Evolutionary conservation across 1,140 invertebrate genomes (phyloP).

Genomic region (Popillia japonica): DNA sequence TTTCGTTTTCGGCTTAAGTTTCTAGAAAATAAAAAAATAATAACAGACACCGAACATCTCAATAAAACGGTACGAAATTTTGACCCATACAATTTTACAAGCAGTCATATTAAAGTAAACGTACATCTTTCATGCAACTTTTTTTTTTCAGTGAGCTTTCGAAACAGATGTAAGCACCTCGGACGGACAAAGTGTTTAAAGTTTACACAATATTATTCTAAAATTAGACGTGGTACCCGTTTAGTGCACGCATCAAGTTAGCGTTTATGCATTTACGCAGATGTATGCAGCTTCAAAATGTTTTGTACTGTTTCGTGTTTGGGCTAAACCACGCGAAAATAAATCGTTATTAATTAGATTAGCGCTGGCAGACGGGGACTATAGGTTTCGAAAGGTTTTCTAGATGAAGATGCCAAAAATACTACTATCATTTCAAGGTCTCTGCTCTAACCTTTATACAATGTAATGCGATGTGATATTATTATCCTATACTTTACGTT

Average conservation of each 20-base stretch:
- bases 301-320: neutral
- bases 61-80: neutral
- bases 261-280: neutral
- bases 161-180: neutral
- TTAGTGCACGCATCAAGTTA: neutral
- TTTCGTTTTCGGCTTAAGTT: neutral
- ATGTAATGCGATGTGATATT: no score
- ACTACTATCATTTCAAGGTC: neutral
- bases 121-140: neutral
- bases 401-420: constrained; percentile 5
- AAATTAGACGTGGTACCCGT: neutral
- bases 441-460: neutral
- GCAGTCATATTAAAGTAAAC: no score
- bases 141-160: neutral
- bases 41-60: neutral
- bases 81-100: neutral
- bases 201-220: constrained; percentile 25
- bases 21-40: constrained; percentile 15
- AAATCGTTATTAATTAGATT: neutral
- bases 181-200: constrained; percentile 3
- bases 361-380: neutral
- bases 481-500: no score
- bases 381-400: neutral
- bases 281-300: neutral
- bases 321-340: neutral